A percentile compares a stretch with the other conserved stretches of the same genome.
phyloP scores from a whole-genome alignment of 2,888 invertebrate species.

The Bombyx huttoni region DNA sequence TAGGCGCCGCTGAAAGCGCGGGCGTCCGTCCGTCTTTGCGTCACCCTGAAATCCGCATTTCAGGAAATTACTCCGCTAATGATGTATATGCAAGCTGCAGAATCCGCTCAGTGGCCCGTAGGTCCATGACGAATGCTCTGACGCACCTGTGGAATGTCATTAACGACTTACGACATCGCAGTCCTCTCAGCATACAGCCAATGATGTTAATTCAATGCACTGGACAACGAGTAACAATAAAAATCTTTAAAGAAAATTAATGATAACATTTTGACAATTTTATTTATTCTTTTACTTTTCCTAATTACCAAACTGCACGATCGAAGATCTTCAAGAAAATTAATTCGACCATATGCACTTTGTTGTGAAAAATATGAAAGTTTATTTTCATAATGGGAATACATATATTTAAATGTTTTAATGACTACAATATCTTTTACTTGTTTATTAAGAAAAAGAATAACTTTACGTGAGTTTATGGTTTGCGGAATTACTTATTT shows the following conservation, averaged over 20 bases:
- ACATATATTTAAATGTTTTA: no score
- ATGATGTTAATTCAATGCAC: not conserved
- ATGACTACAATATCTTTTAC: no score
- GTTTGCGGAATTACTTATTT: no score
- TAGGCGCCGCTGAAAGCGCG: slow-evolving; percentile 73
- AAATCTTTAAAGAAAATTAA: not conserved
- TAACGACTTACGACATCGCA: slow-evolving; percentile 51
- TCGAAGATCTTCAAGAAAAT: no score
- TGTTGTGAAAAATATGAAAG: no score
- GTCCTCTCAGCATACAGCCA: slow-evolving; percentile 23
- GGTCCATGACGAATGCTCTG: slow-evolving; percentile 48
- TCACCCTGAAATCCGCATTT: slow-evolving; percentile 67
- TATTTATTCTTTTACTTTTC: no score
- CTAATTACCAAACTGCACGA: no score
- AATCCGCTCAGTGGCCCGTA: slow-evolving; percentile 31
- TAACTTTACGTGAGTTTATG: no score
- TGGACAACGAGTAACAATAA: not conserved
- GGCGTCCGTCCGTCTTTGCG: slow-evolving; percentile 65
- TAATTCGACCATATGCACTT: no score
- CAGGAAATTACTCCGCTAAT: slow-evolving; percentile 53
- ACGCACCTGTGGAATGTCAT: slow-evolving; percentile 63
- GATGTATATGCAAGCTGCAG: slow-evolving; percentile 44
- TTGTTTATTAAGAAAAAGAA: no score
- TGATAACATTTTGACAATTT: not conserved
- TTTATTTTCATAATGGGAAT: no score